These are phyloP conservation scores for Endomychus coccineus DNA, from an alignment of 2,888 invertebrate genomes.

Conservation along the genomic window DNA sequence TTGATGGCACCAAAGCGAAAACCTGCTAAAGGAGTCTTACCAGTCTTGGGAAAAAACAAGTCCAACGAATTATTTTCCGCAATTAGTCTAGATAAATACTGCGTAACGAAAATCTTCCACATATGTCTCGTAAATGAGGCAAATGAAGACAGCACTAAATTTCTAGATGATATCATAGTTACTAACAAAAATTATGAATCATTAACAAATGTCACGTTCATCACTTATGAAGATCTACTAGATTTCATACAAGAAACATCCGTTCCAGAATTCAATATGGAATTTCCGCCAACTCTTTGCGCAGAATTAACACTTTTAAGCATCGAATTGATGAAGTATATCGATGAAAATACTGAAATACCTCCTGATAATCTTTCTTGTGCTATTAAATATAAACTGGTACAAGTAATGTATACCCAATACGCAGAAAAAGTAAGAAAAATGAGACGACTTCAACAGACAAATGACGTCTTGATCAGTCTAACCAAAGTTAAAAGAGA, in stretches of 20 bases:
- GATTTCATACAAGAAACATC: slow-evolving; percentile 14
- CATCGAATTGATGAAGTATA: not conserved
- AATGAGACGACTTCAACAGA: slow-evolving; percentile 21
- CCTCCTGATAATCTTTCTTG: slow-evolving; percentile 19
- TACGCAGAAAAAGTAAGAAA: slow-evolving; percentile 22
- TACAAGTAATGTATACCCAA: slow-evolving; percentile 28
- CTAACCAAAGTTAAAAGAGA: slow-evolving; percentile 18
- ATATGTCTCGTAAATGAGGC: slow-evolving; percentile 7
- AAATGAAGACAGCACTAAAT: slow-evolving; percentile 3
- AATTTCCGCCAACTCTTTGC: slow-evolving; percentile 9
- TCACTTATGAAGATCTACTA: slow-evolving; percentile 25
- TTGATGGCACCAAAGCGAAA: no score
- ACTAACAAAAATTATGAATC: slow-evolving; percentile 24
- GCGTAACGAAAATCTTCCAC: slow-evolving; percentile 7
- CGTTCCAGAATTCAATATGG: not conserved
- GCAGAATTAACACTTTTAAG: slow-evolving; percentile 6
- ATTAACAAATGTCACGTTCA: slow-evolving; percentile 26
- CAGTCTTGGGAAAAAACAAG: no score
- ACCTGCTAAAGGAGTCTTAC: no score
- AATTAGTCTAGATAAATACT: slow-evolving; percentile 8
- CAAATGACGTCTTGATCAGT: slow-evolving; percentile 21
- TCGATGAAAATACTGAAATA: not conserved
- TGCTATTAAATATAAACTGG: slow-evolving; percentile 28
- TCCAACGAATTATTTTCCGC: no score
- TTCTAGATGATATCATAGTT: slow-evolving; percentile 19